phyloP scores from a whole-genome alignment of 2,888 invertebrate genomes.

The Patella depressa region DNA sequence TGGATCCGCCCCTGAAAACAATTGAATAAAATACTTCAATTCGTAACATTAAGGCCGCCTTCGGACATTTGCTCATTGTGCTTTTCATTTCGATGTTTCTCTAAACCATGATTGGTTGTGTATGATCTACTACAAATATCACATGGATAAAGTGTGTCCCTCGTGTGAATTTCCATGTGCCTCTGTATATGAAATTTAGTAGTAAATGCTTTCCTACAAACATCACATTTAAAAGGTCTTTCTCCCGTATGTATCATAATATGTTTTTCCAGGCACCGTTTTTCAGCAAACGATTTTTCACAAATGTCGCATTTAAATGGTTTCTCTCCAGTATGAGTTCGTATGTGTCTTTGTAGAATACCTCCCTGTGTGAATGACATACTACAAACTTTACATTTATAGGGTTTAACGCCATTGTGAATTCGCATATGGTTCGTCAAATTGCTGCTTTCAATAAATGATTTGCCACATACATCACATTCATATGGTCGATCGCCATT shows the following conservation, averaged over 20 bases:
- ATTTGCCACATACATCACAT: neutral
- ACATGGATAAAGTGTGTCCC: neutral
- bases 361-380: neutral
- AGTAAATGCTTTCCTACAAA: neutral
- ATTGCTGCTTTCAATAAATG: neutral
- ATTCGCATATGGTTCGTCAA: neutral
- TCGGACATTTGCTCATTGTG: no score
- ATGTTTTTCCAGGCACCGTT: neutral
- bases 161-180: neutral
- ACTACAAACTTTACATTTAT: neutral
- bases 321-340: neutral
- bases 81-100: neutral
- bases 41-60: no score
- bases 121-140: neutral
- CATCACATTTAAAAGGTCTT: neutral
- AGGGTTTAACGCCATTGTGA: neutral
- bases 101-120: neutral
- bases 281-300: neutral
- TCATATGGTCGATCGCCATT: neutral
- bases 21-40: no score
- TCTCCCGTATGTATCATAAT: neutral
- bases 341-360: neutral
- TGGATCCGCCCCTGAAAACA: no score
- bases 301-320: neutral
- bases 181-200: neutral